These are phyloP conservation scores for Siphlonurus alternatus DNA, from an alignment of 2,888 invertebrate species.

Conservation along the genomic window DNA sequence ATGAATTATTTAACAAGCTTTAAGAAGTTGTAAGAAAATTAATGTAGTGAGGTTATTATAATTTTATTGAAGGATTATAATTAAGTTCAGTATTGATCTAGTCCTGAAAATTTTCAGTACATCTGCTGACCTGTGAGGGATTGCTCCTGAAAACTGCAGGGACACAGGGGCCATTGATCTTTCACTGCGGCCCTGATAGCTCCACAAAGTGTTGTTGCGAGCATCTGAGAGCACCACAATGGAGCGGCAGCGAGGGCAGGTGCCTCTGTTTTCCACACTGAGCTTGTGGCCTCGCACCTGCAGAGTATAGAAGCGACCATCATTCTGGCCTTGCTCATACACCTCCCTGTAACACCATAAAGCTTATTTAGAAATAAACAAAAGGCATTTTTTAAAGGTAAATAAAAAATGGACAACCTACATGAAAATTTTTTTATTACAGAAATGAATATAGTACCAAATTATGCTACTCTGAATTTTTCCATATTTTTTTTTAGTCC, in stretches of 20 bases:
- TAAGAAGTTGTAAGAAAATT: no score
- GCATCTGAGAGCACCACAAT: constrained; percentile 38
- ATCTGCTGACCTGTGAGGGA: background rate
- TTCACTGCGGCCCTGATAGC: constrained; percentile 42
- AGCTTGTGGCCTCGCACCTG: constrained; percentile 41
- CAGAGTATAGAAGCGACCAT: constrained; percentile 26
- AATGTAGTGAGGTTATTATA: background rate
- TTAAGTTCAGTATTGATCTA: no score
- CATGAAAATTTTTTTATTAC: no score
- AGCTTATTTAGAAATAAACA: no score
- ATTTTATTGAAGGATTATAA: no score
- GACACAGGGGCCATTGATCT: constrained; percentile 56
- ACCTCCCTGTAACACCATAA: background rate
- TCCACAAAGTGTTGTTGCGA: constrained; percentile 33
- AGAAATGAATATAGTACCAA: no score
- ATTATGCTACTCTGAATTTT: no score
- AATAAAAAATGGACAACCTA: background rate
- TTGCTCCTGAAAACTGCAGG: constrained; percentile 32
- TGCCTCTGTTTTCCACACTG: constrained; percentile 51
- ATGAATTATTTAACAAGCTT: no score
- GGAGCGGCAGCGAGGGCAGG: constrained; percentile 52
- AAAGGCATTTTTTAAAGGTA: background rate
- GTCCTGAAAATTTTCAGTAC: background rate
- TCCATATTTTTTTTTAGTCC: no score
- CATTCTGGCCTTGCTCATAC: constrained; percentile 16